Percentiles rank a stretch among this genome's conserved stretches.
These are phyloP conservation scores for Syrmaticus mikado DNA, from an alignment of 2,113 vertebrate genomes.

Conservation along the genomic window DNA sequence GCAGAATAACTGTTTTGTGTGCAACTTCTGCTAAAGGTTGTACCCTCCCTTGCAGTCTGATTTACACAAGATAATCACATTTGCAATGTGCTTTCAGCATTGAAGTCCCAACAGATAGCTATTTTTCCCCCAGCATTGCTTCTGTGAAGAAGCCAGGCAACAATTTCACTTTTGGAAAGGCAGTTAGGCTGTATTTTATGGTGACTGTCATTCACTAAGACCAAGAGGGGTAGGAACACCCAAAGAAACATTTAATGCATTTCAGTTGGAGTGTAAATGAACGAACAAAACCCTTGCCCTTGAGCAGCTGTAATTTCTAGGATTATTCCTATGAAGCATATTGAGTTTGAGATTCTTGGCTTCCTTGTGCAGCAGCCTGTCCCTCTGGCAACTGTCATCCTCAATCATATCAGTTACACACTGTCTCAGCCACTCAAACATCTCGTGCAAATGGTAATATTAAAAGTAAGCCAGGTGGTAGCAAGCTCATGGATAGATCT, in stretches of 20 bases:
- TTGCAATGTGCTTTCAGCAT: neutral
- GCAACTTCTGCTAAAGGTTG: neutral
- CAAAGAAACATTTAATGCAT: slow-evolving; percentile 11
- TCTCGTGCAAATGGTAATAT: slow-evolving; percentile 31
- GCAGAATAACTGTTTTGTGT: neutral
- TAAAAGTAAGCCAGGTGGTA: slow-evolving; percentile 33
- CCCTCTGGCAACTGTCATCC: slow-evolving; percentile 61
- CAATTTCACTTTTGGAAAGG: neutral
- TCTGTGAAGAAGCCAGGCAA: neutral
- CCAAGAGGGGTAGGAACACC: neutral
- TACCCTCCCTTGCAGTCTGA: neutral
- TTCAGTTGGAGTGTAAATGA: slow-evolving; percentile 32
- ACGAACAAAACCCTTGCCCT: neutral
- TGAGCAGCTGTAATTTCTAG: slow-evolving; percentile 39
- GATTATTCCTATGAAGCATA: slow-evolving; percentile 35
- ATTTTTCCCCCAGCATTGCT: slow-evolving; percentile 6
- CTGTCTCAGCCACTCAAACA: slow-evolving; percentile 29
- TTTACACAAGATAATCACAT: slow-evolving; percentile 16
- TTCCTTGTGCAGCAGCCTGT: slow-evolving; percentile 43
- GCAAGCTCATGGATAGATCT: neutral
- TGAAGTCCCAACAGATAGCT: neutral
- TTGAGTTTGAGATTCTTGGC: slow-evolving; percentile 59
- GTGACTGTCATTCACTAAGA: neutral
- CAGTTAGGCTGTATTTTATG: neutral
- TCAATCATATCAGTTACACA: slow-evolving; percentile 57